Evolutionary conservation across 2,888 invertebrate genomes (phyloP).

Genomic region (Petrolisthes cinctipes): DNA sequence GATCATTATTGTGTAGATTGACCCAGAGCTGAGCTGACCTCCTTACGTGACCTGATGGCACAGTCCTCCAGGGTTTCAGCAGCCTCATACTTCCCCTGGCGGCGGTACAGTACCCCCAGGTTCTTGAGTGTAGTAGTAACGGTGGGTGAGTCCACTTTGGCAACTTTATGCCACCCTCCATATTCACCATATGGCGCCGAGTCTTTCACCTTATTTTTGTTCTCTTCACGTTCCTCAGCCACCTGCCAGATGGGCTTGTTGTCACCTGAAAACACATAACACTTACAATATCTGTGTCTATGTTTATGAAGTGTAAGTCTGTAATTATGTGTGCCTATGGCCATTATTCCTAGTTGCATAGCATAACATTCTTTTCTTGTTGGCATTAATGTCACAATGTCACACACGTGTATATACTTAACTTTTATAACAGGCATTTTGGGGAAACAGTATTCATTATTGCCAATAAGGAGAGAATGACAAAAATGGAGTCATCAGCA

Average conservation of each 20-base stretch:
- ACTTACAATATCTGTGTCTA: no score
- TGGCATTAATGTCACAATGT: no score
- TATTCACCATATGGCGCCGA: constrained; percentile 92
- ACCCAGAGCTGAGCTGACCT: constrained; percentile 74
- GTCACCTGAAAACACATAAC: constrained; percentile 75
- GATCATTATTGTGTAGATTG: background rate
- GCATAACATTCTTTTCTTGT: no score
- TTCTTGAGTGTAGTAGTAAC: constrained; percentile 98
- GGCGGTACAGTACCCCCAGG: constrained; percentile 95
- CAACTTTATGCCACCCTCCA: constrained; percentile 98
- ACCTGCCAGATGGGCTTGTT: constrained; percentile 98
- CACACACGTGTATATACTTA: no score
- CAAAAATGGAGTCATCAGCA: no score
- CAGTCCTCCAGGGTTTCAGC: constrained; percentile 99
- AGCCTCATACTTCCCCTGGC: constrained; percentile 99
- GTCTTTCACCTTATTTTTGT: constrained; percentile 89
- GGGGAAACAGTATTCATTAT: no score
- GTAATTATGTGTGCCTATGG: no score
- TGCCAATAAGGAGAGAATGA: no score
- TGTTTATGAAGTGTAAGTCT: no score
- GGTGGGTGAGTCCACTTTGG: constrained; percentile 96
- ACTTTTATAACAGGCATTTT: no score
- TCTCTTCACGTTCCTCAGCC: constrained; percentile 98
- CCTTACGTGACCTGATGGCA: constrained; percentile 94
- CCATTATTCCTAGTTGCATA: no score